These are phyloP conservation scores for Disparrhopalites patrizii DNA, from an alignment of 2,888 invertebrate species.

Conservation along the genomic window DNA sequence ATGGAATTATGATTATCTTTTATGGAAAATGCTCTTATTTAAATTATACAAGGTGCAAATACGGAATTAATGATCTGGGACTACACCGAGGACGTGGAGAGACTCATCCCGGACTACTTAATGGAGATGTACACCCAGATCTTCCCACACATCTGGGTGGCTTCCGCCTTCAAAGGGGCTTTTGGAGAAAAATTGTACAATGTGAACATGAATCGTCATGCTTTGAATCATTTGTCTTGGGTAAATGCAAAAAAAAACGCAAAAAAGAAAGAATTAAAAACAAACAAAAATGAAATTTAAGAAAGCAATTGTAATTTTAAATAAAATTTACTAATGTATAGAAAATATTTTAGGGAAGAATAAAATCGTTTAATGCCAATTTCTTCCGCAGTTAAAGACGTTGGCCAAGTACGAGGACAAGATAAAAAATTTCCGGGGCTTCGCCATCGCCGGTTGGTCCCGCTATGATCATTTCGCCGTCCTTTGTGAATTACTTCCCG, in stretches of 20 bases:
- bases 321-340: too few species aligned
- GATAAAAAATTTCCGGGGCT: slow-evolving; percentile 54
- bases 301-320: too few species aligned
- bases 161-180: slow-evolving; percentile 71
- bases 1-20: too few species aligned
- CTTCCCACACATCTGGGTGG: slow-evolving; percentile 67
- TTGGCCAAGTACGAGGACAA: slow-evolving; percentile 50
- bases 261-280: too few species aligned
- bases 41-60: slow-evolving; percentile 41
- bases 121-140: slow-evolving; percentile 67
- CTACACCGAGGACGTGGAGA: slow-evolving; percentile 52
- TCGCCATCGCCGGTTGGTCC: slow-evolving; percentile 61
- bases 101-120: slow-evolving; percentile 51
- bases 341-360: too few species aligned
- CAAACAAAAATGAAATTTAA: too few species aligned
- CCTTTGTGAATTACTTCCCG: slow-evolving; percentile 53
- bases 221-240: slow-evolving; percentile 68
- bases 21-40: background rate
- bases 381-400: slow-evolving; percentile 17
- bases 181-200: slow-evolving; percentile 67
- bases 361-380: too few species aligned
- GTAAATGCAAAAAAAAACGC: too few species aligned
- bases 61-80: slow-evolving; percentile 58
- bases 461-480: slow-evolving; percentile 54
- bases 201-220: slow-evolving; percentile 63